Conservation (phyloP, 37 sponge, comb jelly and placozoan genomes). For the Dysidea cf. avara region DNA sequence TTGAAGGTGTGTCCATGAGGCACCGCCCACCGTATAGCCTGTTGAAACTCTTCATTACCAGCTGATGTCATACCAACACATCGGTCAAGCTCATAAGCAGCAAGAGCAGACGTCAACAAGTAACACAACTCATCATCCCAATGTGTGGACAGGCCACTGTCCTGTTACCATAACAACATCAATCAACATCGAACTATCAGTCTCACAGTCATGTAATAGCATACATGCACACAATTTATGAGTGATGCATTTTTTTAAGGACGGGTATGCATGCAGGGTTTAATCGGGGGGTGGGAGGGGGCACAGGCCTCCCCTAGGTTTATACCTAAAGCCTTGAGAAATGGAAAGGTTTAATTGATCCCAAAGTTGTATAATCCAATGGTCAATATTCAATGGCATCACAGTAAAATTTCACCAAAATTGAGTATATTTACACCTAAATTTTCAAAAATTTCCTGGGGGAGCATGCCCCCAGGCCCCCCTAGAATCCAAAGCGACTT, state of each 20-base stretch:
- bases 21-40: conserved; percentile 76
- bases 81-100: conserved; percentile 91
- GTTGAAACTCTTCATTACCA: conserved; percentile 93
- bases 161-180: conserved; percentile 35
- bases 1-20: conserved; percentile 95
- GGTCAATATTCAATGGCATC: no score
- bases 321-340: no score
- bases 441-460: no score
- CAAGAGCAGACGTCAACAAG: conserved; percentile 84
- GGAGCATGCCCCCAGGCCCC: no score
- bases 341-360: no score
- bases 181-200: not conserved
- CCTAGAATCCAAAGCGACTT: no score
- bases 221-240: no score
- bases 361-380: no score
- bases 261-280: not conserved
- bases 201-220: not conserved
- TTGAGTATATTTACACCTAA: no score
- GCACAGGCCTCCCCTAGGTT: no score
- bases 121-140: conserved; percentile 91
- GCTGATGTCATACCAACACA: conserved; percentile 59
- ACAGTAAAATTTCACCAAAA: no score
- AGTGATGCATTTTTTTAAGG: no score
- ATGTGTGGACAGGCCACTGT: conserved; percentile 73
- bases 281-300: not conserved